Percentiles rank a stretch among this genome's conserved stretches.
Evolutionary conservation across 2,113 vertebrate genomes (phyloP).

Genomic region (Sporophila hypoxantha): DNA sequence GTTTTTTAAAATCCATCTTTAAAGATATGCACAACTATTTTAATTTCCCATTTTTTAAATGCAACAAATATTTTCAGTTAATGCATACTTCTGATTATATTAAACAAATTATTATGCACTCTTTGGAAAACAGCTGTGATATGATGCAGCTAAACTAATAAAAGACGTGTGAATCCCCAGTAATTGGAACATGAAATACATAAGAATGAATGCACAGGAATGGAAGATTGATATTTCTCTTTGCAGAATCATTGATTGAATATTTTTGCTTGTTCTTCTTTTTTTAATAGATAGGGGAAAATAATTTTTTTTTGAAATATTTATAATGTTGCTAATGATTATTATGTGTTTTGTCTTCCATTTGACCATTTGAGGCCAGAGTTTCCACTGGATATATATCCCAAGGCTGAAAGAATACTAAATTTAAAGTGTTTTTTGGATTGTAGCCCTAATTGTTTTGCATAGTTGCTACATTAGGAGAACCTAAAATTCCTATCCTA

Average conservation of each 20-base stretch:
- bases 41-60: neutral
- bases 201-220: neutral
- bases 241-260: neutral
- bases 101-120: neutral
- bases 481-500: neutral
- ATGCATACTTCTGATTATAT: neutral
- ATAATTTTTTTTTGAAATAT: rapidly evolving
- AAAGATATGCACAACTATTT: neutral
- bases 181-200: neutral
- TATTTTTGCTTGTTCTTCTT: neutral
- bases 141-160: neutral
- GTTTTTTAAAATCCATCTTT: neutral
- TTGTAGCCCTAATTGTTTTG: neutral
- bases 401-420: neutral
- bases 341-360: neutral
- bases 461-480: neutral
- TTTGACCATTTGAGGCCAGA: neutral
- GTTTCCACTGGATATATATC: neutral
- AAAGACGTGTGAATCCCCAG: neutral
- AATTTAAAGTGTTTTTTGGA: neutral
- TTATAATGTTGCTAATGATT: neutral
- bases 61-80: neutral
- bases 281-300: neutral
- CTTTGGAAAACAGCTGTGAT: neutral
- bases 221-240: neutral